A percentile compares a stretch with the other conserved stretches of the same genome.
phyloP scores from a whole-genome alignment of 2,113 vertebrate genomes.

The Burhinus oedicnemus region DNA sequence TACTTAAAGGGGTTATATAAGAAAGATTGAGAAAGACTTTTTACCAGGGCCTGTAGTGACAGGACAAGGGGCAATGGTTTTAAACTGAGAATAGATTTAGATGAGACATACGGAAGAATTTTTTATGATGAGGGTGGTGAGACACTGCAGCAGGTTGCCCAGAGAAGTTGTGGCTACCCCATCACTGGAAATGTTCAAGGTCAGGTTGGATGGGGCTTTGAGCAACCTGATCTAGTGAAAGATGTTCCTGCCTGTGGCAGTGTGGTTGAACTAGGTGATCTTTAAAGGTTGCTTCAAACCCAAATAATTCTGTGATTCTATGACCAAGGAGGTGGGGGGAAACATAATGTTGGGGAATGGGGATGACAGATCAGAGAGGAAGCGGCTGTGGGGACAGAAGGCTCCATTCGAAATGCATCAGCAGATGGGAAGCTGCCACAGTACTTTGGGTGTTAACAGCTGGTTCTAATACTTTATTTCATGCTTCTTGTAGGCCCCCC shows the following conservation, averaged over 20 bases:
- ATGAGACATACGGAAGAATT: neutral
- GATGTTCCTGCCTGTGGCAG: neutral
- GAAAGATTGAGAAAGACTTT: neutral
- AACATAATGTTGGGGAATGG: neutral
- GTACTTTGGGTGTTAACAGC: neutral
- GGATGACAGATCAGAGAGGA: neutral
- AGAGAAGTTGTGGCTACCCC: neutral
- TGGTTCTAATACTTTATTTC: neutral
- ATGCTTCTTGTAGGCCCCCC: conserved; percentile 71
- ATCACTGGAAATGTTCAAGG: neutral
- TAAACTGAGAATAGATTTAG: neutral
- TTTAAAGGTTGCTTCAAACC: neutral
- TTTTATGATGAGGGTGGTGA: neutral
- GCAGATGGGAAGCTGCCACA: neutral
- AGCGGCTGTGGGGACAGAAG: neutral
- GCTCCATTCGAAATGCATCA: neutral
- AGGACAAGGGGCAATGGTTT: neutral
- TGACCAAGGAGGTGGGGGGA: neutral
- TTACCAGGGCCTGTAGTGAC: neutral
- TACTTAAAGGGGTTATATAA: neutral
- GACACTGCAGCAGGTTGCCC: neutral
- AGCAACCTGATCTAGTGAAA: neutral
- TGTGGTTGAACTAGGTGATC: neutral
- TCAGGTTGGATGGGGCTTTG: neutral
- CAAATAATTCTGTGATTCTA: neutral